Conservation (phyloP, 2,113 vertebrate species). For the Hippocampus barbouri region DNA sequence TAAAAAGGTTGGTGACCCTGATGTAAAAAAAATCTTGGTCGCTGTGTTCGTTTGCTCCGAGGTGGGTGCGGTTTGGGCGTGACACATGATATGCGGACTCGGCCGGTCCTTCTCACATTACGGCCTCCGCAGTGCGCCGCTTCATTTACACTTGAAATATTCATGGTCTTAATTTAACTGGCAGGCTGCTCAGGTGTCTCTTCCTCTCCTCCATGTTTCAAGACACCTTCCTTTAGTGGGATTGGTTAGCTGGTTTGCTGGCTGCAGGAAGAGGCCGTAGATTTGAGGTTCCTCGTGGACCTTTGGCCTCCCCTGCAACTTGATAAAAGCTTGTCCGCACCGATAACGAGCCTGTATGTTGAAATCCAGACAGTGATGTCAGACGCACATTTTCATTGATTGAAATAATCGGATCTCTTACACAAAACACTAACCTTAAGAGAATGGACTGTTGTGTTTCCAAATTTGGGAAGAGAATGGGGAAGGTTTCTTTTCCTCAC, state of each 20-base stretch:
- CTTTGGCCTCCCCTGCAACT: background rate
- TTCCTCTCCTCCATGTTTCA: slow-evolving; percentile 12
- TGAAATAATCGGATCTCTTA: background rate
- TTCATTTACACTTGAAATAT: slow-evolving; percentile 76
- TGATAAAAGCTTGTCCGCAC: slow-evolving; percentile 11
- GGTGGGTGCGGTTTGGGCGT: slow-evolving; percentile 15
- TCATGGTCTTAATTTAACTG: slow-evolving; percentile 72
- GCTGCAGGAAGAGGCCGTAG: too few species aligned
- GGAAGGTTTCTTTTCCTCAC: background rate
- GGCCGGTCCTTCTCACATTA: slow-evolving; percentile 63
- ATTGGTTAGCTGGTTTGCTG: slow-evolving; percentile 26
- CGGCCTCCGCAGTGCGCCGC: slow-evolving; percentile 59
- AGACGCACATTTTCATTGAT: background rate
- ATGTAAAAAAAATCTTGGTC: background rate
- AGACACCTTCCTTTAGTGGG: slow-evolving; percentile 14
- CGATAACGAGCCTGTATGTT: slow-evolving; percentile 2
- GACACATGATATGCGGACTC: slow-evolving; percentile 52
- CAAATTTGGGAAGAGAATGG: too few species aligned
- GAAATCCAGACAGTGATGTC: background rate
- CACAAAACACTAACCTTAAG: too few species aligned
- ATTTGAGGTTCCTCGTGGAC: background rate
- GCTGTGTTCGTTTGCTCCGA: slow-evolving; percentile 49
- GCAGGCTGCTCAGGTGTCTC: slow-evolving; percentile 63
- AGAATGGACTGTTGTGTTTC: too few species aligned
- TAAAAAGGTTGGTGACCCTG: too few species aligned